These are phyloP conservation scores for Anser brachyrhynchus DNA, from an alignment of 2,113 vertebrate species.

Conservation along the genomic window DNA sequence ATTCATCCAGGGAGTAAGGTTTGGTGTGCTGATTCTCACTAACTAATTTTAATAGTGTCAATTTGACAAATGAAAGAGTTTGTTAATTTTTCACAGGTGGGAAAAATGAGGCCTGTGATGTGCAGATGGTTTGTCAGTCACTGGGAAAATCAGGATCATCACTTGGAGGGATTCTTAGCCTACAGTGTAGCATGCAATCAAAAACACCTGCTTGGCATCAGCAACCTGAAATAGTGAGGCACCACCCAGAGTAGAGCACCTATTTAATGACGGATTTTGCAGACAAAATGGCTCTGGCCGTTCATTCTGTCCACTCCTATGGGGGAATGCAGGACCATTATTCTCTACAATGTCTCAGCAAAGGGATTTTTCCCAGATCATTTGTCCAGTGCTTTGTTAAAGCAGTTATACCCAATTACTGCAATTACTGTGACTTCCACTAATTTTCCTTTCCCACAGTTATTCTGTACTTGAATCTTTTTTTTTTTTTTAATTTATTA, in stretches of 20 bases:
- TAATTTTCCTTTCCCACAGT: neutral
- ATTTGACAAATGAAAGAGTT: constrained; percentile 2
- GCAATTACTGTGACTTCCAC: neutral
- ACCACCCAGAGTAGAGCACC: neutral
- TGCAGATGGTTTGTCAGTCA: constrained; percentile 14
- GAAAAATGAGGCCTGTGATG: neutral
- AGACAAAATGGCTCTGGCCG: neutral
- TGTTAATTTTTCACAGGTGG: constrained; percentile 4
- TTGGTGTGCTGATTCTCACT: neutral
- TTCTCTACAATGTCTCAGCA: neutral
- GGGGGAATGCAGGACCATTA: neutral
- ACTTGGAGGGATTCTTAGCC: neutral
- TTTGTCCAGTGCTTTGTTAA: neutral
- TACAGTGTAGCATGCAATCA: neutral
- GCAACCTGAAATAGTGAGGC: neutral
- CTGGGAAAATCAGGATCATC: neutral
- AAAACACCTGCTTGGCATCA: neutral
- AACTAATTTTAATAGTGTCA: neutral
- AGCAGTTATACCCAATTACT: neutral
- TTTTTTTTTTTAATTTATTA: neutral
- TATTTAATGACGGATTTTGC: neutral
- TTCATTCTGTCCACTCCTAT: neutral
- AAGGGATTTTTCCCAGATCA: neutral
- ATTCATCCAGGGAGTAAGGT: neutral
- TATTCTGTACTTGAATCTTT: neutral